Evolutionary conservation across 2,888 invertebrate genomes (phyloP), one percentile per base, ranked within the genome.

Genomic region (Halictus ligatus): DNA sequence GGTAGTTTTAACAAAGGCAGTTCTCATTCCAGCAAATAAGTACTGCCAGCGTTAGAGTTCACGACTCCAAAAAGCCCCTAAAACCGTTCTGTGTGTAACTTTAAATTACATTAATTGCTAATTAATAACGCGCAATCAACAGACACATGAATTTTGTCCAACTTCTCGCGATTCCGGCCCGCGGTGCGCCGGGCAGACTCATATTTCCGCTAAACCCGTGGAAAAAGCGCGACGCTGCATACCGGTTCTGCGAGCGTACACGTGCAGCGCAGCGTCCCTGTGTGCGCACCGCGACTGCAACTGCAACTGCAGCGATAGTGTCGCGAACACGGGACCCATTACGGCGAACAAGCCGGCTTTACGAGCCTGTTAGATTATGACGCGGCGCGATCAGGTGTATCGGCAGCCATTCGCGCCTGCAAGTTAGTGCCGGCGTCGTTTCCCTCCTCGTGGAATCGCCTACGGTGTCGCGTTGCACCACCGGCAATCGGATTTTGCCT

Each of bases 181-280:
- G 8, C n/a, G 0, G 54, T 54, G 54, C 83, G 78, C 12, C 25
- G 77, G 58, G 72, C 78, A 60, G 75, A 58, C 71, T 90, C 84
- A 74, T 87, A 78, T 91, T 91, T 90, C 85, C 85, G 86, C 71
- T 43, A 79, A 74, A 21, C 46, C 71, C 54, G 50, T 80, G 80
- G 86, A 89, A 89, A 90, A 86, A 81, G 25, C 73, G 72, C 69
- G 29, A 67, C 43, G 46, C 78, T 40, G 75, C 82, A 81, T 90
- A 86, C 88, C 87, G 81, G 83, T 88, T 85, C 75, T 64, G 50
- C 40, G 25, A 71, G 72, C 72, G 82, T 79, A 80, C 82, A 86
- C 83, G 84, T 86, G 88, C 85, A 82, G 21, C 54, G 10, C 54
- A 10, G n/a, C 54, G 54, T 54, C 54, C 54, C 21, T 54, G n/a